phyloP scores from a whole-genome alignment of 2,888 invertebrate genomes.

The Saturnia pavonia region DNA sequence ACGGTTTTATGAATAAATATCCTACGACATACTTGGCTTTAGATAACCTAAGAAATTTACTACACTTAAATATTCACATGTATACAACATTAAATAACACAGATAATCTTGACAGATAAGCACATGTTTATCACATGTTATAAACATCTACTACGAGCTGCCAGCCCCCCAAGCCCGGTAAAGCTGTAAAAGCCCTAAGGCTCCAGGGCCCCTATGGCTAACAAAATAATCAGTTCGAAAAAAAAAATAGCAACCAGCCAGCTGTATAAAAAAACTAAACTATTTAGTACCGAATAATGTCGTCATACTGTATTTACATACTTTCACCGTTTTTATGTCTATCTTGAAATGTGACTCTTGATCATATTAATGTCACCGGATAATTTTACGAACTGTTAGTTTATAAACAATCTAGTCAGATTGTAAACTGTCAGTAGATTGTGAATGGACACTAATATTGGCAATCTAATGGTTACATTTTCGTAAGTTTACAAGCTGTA shows the following conservation, averaged over 20 bases:
- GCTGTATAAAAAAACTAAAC: background rate
- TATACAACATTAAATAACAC: slow-evolving; percentile 12
- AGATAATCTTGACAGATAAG: background rate
- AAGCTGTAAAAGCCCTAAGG: too few species aligned
- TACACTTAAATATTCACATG: slow-evolving; percentile 8
- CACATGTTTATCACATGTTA: background rate
- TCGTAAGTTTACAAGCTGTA: too few species aligned
- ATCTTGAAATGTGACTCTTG: background rate
- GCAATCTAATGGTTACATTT: too few species aligned
- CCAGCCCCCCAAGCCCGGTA: too few species aligned
- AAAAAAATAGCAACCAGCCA: background rate
- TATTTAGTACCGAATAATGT: background rate
- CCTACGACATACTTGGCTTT: background rate
- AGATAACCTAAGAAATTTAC: slow-evolving; percentile 3
- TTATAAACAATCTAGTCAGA: too few species aligned
- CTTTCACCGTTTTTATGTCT: background rate
- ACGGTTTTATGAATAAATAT: background rate
- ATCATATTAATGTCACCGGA: too few species aligned
- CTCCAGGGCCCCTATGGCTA: too few species aligned
- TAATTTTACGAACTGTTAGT: too few species aligned
- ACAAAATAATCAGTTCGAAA: too few species aligned
- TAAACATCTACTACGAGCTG: background rate
- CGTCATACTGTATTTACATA: slow-evolving; percentile 7
- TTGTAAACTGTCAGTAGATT: too few species aligned
- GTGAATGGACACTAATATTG: too few species aligned